Percentiles rank a stretch among this genome's conserved stretches.
These are phyloP conservation scores for Conops quadrifasciatus DNA, from an alignment of 2,888 invertebrate species.

Conservation along the genomic window DNA sequence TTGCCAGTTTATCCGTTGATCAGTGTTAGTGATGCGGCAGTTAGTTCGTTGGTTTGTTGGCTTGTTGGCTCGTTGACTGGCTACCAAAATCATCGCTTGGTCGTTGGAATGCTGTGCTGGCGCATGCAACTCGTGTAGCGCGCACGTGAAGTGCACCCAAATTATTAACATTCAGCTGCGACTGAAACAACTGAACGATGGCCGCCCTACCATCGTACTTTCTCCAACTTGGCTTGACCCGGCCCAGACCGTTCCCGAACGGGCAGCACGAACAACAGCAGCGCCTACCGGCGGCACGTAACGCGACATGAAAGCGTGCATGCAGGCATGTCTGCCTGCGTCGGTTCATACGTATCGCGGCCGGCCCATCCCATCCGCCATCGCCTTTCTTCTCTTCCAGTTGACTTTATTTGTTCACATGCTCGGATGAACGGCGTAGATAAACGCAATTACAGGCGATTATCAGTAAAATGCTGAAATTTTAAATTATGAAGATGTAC, in stretches of 20 bases:
- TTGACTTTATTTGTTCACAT: constrained; percentile 57
- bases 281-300: neutral
- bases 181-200: no score
- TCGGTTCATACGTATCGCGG: neutral
- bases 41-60: neutral
- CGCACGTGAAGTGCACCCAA: constrained; percentile 17
- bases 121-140: neutral
- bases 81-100: neutral
- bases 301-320: constrained; percentile 12
- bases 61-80: neutral
- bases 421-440: constrained; percentile 63
- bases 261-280: neutral
- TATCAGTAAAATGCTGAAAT: constrained; percentile 55
- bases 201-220: neutral
- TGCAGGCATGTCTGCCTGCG: no score
- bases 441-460: constrained; percentile 64
- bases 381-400: neutral
- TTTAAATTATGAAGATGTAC: constrained; percentile 53
- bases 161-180: neutral
- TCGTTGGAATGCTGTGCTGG: neutral
- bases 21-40: no score
- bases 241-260: constrained; percentile 9
- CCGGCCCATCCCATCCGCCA: neutral
- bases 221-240: constrained; percentile 10
- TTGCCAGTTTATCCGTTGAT: neutral